Evolutionary conservation across 2,113 vertebrate species (phyloP).

Genomic region (Oxyura jamaicensis): DNA sequence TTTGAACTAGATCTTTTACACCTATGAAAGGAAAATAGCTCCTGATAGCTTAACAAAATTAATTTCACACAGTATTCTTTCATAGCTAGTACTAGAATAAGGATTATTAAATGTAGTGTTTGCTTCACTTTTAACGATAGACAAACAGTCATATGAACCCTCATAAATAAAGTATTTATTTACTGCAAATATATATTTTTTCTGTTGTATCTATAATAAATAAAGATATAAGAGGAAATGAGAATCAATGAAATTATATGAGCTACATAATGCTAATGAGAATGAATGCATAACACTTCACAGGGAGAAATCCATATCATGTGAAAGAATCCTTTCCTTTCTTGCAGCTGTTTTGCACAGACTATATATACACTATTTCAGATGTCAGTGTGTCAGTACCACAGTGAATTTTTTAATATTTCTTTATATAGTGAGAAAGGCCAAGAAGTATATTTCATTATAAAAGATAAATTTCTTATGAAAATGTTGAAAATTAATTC

Average conservation of each 20-base stretch:
- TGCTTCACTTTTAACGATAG: background rate
- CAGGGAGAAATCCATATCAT: background rate
- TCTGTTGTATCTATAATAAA: background rate
- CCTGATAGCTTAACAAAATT: background rate
- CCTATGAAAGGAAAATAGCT: background rate
- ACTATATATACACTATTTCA: background rate
- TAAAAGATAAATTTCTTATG: background rate
- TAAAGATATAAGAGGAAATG: background rate
- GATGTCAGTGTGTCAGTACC: rapidly evolving
- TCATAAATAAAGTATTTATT: background rate
- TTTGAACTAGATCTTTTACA: background rate
- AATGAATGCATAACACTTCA: background rate
- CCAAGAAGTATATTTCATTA: background rate
- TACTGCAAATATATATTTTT: no score
- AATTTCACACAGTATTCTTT: background rate
- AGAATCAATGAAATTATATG: background rate
- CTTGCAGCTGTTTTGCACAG: background rate
- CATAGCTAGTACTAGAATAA: background rate
- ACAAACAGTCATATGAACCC: background rate
- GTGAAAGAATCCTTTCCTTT: background rate
- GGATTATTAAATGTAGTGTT: background rate
- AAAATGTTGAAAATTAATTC: background rate
- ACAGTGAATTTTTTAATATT: no score
- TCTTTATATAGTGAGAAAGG: background rate
- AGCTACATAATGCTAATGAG: background rate